phyloP scores from a whole-genome alignment of 2,797 vertebrate species.

The Aratinga solstitialis region DNA sequence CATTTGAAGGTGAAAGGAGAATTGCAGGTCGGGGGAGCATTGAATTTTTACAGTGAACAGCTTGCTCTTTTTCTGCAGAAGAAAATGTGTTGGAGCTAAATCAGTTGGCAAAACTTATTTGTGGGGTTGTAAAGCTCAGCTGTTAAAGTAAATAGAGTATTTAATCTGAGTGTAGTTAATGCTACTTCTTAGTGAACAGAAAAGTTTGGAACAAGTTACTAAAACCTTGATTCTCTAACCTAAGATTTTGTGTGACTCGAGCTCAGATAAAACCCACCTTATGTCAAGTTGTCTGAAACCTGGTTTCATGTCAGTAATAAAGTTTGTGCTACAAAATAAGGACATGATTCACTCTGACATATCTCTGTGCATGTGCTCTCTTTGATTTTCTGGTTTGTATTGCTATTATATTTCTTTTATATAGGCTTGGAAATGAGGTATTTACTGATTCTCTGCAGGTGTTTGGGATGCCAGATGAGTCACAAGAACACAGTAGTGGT shows the following conservation, averaged over 20 bases:
- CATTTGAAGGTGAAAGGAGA: not conserved
- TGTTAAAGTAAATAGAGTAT: not conserved
- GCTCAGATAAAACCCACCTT: not conserved
- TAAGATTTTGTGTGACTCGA: not conserved
- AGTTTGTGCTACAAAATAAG: not conserved
- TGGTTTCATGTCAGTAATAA: not conserved
- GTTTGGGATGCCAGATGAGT: not conserved
- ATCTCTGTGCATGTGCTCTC: not conserved
- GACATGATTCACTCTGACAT: not conserved
- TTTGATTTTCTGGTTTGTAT: not conserved
- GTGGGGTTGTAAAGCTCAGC: not conserved
- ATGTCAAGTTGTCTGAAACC: not conserved
- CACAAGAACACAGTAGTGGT: rapidly evolving
- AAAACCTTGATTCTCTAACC: not conserved
- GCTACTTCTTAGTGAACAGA: not conserved
- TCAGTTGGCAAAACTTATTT: not conserved
- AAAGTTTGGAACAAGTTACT: not conserved
- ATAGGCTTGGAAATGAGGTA: not conserved
- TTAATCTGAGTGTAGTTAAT: not conserved
- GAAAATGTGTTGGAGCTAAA: not conserved
- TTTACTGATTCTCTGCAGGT: not conserved
- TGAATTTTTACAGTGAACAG: not conserved
- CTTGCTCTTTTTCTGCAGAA: not conserved
- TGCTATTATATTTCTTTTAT: not conserved
- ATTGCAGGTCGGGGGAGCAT: not conserved